Conservation (phyloP, 2,888 invertebrate species). For the Drosophila birchii region DNA sequence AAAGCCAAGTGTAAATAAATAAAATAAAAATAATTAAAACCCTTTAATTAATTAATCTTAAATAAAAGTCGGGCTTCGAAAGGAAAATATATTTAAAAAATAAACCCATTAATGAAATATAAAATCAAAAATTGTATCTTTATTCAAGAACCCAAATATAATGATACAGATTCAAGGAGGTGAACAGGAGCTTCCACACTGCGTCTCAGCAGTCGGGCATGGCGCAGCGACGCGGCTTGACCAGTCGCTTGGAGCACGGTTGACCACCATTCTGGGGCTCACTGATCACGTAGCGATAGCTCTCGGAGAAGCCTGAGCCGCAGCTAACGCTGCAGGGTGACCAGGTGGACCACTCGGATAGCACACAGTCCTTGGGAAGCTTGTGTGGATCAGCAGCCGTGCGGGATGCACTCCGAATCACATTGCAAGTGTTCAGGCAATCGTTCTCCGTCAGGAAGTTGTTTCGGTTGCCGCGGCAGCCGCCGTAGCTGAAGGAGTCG, state of each 20-base stretch:
- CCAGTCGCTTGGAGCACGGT: conserved; percentile 80
- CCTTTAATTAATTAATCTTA: too few species aligned
- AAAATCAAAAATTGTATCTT: neutral
- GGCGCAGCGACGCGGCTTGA: conserved; percentile 82
- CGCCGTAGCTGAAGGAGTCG: conserved; percentile 94
- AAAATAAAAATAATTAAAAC: too few species aligned
- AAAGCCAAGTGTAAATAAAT: too few species aligned
- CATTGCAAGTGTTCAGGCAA: conserved; percentile 89
- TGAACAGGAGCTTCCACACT: neutral
- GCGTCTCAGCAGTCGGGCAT: conserved; percentile 74
- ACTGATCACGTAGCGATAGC: conserved; percentile 83
- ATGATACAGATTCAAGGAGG: neutral
- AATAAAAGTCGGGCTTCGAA: too few species aligned
- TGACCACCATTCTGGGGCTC: conserved; percentile 82
- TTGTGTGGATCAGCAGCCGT: conserved; percentile 70
- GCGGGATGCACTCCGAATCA: conserved; percentile 22
- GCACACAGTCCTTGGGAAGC: conserved; percentile 87
- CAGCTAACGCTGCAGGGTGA: conserved; percentile 92
- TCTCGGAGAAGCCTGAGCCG: conserved; percentile 90
- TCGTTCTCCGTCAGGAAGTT: conserved; percentile 93
- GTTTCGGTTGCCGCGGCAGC: conserved; percentile 95
- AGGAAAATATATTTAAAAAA: neutral
- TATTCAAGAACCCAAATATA: neutral
- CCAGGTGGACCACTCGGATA: conserved; percentile 94
- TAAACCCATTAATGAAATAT: neutral